Conservation (phyloP, 2,113 vertebrate species). For the Entelurus aequoreus region DNA sequence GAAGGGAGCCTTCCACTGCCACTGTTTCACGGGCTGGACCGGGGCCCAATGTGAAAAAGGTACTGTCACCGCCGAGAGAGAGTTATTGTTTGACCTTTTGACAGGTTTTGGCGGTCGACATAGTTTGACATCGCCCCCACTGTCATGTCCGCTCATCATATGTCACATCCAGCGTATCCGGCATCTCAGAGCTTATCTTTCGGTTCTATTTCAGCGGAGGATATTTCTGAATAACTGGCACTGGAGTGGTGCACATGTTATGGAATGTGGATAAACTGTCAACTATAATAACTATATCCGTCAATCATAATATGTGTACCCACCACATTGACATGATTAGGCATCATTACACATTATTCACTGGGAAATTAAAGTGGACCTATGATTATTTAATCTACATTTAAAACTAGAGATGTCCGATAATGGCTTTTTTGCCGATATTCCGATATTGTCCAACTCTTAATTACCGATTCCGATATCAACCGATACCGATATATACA, state of each 20-base stretch:
- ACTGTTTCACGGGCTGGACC: conserved; percentile 85
- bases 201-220: neutral
- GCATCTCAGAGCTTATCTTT: neutral
- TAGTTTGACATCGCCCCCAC: conserved; percentile 28
- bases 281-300: no score
- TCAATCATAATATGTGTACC: no score
- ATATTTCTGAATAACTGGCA: neutral
- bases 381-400: no score
- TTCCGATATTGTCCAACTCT: no score
- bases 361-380: no score
- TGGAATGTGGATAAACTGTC: no score
- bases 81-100: neutral
- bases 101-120: conserved; percentile 10
- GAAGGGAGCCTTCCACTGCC: conserved; percentile 86
- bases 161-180: neutral
- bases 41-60: conserved; percentile 83
- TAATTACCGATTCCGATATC: no score
- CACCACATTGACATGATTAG: no score
- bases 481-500: no score
- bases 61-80: conserved; percentile 48
- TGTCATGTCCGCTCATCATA: conserved; percentile 1
- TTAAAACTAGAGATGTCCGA: no score
- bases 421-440: no score
- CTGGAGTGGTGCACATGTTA: neutral
- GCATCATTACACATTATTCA: no score